phyloP scores from a whole-genome alignment of 2,797 vertebrate genomes.

The Bradypus variegatus region DNA sequence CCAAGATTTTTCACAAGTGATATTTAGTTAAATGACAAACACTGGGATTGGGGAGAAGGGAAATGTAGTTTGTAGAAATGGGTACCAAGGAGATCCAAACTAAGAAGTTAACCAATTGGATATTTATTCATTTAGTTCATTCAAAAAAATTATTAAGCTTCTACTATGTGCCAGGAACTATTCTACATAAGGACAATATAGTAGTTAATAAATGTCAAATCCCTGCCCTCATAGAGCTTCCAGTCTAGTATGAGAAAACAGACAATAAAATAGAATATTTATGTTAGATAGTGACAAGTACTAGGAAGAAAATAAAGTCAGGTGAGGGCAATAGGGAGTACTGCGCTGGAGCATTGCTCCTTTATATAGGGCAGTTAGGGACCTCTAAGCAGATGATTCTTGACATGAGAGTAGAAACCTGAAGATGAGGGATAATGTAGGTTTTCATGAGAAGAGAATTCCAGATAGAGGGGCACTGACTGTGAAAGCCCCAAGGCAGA shows the following conservation, averaged over 20 bases:
- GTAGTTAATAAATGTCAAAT: background rate
- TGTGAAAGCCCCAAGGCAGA: background rate
- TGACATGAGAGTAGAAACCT: background rate
- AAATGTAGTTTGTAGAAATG: slow-evolving; percentile 5
- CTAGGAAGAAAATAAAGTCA: background rate
- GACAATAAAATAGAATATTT: background rate
- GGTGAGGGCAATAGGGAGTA: background rate
- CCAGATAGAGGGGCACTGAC: background rate
- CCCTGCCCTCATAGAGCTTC: background rate
- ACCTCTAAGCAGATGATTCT: background rate
- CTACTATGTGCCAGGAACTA: background rate
- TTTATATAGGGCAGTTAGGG: background rate
- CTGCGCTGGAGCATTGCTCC: background rate
- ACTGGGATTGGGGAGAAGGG: background rate
- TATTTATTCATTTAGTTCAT: slow-evolving; percentile 20
- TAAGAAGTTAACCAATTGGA: background rate
- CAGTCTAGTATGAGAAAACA: background rate
- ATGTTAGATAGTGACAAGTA: background rate
- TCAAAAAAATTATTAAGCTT: background rate
- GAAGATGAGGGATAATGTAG: background rate
- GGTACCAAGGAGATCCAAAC: background rate
- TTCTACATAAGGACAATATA: background rate
- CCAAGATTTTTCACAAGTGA: background rate
- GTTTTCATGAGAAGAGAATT: background rate
- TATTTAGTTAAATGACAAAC: slow-evolving; percentile 31